Evolutionary conservation across 2,797 vertebrate species (phyloP), one percentile per base, ranked within the genome.

Genomic region (Molossus molossus): DNA sequence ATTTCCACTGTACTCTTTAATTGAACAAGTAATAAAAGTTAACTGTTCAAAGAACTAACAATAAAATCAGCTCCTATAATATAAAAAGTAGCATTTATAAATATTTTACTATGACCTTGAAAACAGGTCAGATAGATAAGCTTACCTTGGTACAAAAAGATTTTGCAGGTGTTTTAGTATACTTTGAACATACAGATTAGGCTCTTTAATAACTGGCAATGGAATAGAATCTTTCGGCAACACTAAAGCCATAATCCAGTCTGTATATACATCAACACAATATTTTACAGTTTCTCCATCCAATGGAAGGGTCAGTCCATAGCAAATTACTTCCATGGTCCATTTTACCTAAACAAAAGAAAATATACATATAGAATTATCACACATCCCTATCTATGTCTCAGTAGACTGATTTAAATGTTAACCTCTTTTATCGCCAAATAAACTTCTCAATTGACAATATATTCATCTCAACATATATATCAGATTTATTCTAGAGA

Each of bases 251-350:
- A 99, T 99, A 97, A 99, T 99, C 99, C 99, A 99, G 93, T 99
- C 99, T 29, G 99, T 99, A 98, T 99, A 99, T 48, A 99, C 98
- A 23, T 99, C 99, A 95, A 99, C 99, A 94, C 99, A 99, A 86
- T 99, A 98, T 95, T 99, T 99, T 97, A 99, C 99, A 40, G 99
- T 99, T 94, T 99, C 99, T 60, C 99, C 99, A 4, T 99, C 99
- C 98, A 99, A 97, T 91, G 99, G 99, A 88, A 99, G 99, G 3
- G 99, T 99, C 96, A 99, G 96, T 72, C 99, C 99, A 3, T 99
- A 99, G 97, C 99, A 99, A 97, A 99, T 98, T 93, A 99, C 99
- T 98, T 99, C 99, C 99, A 99, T 99, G 6, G 99, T 99, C 99
- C 99, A 99, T 98, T 99, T 99, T 97, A 99, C 99, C 99, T 99